Conservation (phyloP, 2,797 vertebrate species). For the Sebastes nivosus region DNA sequence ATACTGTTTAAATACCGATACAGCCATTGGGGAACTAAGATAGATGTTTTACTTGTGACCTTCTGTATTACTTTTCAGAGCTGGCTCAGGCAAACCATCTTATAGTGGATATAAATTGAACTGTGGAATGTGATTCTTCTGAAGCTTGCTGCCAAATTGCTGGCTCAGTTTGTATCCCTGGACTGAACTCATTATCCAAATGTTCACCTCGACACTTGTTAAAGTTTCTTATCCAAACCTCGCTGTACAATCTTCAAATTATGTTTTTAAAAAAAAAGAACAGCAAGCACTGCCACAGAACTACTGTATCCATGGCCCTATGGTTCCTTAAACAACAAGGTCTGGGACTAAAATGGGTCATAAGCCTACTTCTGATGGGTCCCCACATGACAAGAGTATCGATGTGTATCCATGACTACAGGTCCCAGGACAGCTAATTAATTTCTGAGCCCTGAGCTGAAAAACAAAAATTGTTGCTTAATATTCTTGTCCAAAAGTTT, state of each 20-base stretch:
- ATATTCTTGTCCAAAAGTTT: conserved; percentile 24
- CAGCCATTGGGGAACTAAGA: background rate
- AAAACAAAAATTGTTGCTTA: conserved; percentile 28
- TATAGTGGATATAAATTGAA: background rate
- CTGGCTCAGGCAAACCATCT: background rate
- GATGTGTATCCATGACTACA: conserved; percentile 34
- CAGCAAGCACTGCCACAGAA: background rate
- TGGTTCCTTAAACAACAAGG: conserved; percentile 34
- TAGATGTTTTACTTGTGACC: background rate
- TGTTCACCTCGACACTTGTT: background rate
- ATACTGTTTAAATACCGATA: background rate
- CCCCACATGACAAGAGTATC: conserved; percentile 19
- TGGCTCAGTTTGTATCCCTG: background rate
- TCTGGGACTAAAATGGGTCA: conserved; percentile 43
- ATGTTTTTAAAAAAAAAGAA: background rate
- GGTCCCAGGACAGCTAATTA: conserved; percentile 48
- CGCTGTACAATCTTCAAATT: too few species aligned
- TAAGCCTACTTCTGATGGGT: conserved; percentile 34
- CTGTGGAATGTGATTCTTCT: background rate
- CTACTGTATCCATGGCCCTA: background rate
- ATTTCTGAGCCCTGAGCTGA: conserved; percentile 15
- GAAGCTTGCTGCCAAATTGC: background rate
- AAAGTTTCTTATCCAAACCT: background rate
- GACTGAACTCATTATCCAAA: background rate
- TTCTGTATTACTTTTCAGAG: background rate